Percentiles rank a stretch among this genome's conserved stretches.
Conservation (phyloP, 2,888 invertebrate species). For the Nomada flava region DNA sequence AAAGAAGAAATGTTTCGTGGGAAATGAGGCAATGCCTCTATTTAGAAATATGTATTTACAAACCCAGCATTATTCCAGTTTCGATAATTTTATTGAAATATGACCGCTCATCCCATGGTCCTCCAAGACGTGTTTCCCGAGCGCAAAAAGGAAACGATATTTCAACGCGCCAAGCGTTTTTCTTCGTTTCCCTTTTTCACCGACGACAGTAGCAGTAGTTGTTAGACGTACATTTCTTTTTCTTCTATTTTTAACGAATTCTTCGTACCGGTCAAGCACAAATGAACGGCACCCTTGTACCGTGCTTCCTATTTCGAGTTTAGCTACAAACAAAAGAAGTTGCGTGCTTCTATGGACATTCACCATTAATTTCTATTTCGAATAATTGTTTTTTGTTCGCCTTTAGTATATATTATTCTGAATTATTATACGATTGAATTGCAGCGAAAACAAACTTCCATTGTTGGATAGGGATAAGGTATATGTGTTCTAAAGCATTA, state of each 20-base stretch:
- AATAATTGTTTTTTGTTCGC: not conserved
- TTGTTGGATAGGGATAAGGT: not conserved
- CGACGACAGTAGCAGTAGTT: constrained; percentile 27
- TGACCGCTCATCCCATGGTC: constrained; percentile 45
- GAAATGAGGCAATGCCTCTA: not conserved
- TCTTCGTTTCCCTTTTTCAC: constrained; percentile 38
- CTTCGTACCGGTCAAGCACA: constrained; percentile 49
- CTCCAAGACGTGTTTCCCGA: constrained; percentile 7
- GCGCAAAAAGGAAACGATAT: constrained; percentile 20
- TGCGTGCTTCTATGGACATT: not conserved
- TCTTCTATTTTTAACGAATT: constrained; percentile 1
- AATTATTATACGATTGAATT: not conserved
- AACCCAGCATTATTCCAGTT: not conserved
- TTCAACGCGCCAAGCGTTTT: constrained; percentile 8
- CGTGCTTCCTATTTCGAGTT: not conserved
- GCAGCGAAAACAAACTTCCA: not conserved
- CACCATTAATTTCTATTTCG: not conserved
- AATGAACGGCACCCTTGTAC: constrained; percentile 20
- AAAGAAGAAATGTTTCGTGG: not conserved
- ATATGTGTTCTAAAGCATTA: constrained; percentile 24
- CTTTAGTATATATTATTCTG: not conserved
- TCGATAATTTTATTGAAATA: not conserved
- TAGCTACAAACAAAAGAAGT: no score
- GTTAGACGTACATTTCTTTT: constrained; percentile 29
- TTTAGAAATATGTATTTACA: not conserved